phyloP scores from a whole-genome alignment of 2,797 vertebrate genomes.

The Xenopus petersii region DNA sequence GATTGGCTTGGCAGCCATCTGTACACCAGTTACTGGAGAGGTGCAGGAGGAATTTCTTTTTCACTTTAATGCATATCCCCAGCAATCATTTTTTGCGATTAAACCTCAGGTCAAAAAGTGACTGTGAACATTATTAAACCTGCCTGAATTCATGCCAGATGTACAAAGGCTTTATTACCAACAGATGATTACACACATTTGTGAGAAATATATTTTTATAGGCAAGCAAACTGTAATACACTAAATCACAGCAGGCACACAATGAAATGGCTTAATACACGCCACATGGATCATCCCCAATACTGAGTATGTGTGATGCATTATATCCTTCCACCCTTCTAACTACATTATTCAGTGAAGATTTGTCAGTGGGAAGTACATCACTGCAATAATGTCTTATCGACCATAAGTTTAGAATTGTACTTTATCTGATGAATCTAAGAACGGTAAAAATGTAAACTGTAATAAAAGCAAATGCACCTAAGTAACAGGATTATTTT shows the following conservation, averaged over 20 bases:
- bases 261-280: background rate
- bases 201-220: constrained; percentile 13
- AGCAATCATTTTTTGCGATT: constrained; percentile 4
- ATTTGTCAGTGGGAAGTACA: constrained; percentile 9
- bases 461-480: background rate
- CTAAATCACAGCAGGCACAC: constrained; percentile 22
- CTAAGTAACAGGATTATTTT: background rate
- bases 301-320: constrained; percentile 14
- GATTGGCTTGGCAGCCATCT: too few relatives aligned
- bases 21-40: background rate
- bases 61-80: background rate
- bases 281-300: background rate
- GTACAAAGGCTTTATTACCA: constrained; percentile 34
- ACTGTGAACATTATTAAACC: constrained; percentile 11
- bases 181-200: constrained; percentile 9
- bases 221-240: background rate
- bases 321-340: constrained; percentile 3
- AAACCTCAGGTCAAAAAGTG: constrained; percentile 8
- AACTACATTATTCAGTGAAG: constrained; percentile 4
- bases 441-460: background rate
- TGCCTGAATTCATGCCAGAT: constrained; percentile 29
- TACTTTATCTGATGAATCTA: background rate
- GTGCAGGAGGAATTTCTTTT: background rate
- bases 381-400: constrained; percentile 2
- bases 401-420: background rate